A percentile compares a stretch with the other conserved stretches of the same genome.
phyloP scores from a whole-genome alignment of 2,797 vertebrate genomes.

The Eulemur rubriventer region DNA sequence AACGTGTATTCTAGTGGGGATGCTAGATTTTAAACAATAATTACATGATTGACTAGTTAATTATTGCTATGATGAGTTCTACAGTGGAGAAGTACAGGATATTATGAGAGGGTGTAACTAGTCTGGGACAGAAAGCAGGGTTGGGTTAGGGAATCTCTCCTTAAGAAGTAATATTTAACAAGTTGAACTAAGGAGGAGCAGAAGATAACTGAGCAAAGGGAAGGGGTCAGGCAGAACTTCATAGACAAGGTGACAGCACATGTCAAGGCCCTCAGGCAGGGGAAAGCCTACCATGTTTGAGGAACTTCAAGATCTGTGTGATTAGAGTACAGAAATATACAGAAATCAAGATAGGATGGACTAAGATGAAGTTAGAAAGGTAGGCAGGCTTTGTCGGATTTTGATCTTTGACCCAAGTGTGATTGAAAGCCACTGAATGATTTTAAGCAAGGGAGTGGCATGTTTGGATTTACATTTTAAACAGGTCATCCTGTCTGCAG shows the following conservation, averaged over 20 bases:
- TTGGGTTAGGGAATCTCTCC: not conserved
- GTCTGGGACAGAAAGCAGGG: not conserved
- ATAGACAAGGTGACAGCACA: not conserved
- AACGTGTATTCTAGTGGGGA: slow-evolving; percentile 2
- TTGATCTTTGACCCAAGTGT: not conserved
- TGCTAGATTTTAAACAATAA: not conserved
- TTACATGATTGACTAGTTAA: not conserved
- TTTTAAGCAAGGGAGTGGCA: not conserved
- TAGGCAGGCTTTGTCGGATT: not conserved
- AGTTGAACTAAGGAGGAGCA: not conserved
- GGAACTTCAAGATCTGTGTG: not conserved
- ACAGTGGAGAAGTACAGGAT: not conserved
- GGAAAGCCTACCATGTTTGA: not conserved
- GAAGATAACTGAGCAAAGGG: not conserved
- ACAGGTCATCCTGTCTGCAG: not conserved
- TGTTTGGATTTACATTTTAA: slow-evolving; percentile 19
- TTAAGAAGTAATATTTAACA: not conserved
- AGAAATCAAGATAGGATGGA: not conserved
- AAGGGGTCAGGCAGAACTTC: not conserved
- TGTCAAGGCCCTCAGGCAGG: not conserved
- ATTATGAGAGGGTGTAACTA: not conserved
- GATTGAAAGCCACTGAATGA: not conserved
- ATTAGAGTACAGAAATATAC: not conserved
- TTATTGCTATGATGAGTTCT: slow-evolving; percentile 11
- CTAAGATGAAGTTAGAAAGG: not conserved